Evolutionary conservation across 2,888 invertebrate species (phyloP), one percentile per base, ranked within the genome.

Genomic region (Drepanosiphum platanoidis): DNA sequence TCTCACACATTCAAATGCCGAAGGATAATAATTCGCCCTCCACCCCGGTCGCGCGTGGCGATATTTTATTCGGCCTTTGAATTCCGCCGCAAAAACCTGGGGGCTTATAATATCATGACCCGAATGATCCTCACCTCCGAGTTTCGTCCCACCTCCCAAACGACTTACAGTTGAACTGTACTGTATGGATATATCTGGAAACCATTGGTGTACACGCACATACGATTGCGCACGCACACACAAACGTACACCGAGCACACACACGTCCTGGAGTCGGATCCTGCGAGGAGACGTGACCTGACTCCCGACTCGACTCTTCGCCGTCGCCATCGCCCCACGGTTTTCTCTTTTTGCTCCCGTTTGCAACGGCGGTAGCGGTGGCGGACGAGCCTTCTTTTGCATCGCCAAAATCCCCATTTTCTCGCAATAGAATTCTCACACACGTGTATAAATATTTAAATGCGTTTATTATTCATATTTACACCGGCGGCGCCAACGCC

Each of bases 361-460:
- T n/a, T 18, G 58, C n/a, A 11, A 2, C 46, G 9, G 9, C 9
- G 13, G 74, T 34, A 22, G n/a, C 13, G 18, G 11, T 70, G 34
- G 22, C 8, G 27, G 22, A 27, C n/a, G 30, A 5, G 18, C 42
- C 64, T 52, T 80, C 30, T 61, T 39, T 39, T 5, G 58, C 36
- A 46, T 46, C 36, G 34, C 64, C 74, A 18, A 74, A 64, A 64
- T 83, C 27, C 64, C n/a, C 64, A 46, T 74, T 83, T 68, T 64
- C 72, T 74, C 66, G 83, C 83, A 74, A 83, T 83, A 83, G 74
- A 83, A 83, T 83, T 74, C 66, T 64, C 32, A 61, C 81, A 71
- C 61, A 74, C 83, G 83, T 83, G 83, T 74, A 66, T 83, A 83
- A 83, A 83, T 83, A 83, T 83, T 83, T 83, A 83, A 83, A 83